Percentiles rank a stretch among this genome's conserved stretches.
phyloP scores from a whole-genome alignment of 2,113 vertebrate genomes.

The Mohoua ochrocephala region DNA sequence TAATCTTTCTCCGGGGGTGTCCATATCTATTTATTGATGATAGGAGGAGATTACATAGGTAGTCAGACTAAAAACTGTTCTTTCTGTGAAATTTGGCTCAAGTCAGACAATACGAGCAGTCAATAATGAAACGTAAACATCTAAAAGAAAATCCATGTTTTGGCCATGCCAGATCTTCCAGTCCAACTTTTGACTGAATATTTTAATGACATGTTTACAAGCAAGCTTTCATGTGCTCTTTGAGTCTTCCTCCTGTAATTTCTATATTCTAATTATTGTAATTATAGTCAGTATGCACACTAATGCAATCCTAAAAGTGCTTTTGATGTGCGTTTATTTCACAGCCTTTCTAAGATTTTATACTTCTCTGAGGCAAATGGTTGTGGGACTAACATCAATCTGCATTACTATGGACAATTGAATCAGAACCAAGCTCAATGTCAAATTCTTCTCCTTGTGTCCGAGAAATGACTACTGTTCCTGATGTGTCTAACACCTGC shows the following conservation, averaged over 20 bases:
- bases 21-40: background rate
- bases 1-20: background rate
- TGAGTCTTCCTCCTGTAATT: slow-evolving; percentile 3
- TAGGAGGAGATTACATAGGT: background rate
- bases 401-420: background rate
- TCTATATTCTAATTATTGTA: slow-evolving; percentile 11
- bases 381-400: background rate
- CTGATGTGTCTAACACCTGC: background rate
- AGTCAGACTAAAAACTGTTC: background rate
- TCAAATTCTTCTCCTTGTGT: background rate
- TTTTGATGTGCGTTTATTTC: background rate
- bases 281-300: background rate
- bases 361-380: background rate
- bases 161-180: background rate
- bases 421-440: background rate
- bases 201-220: slow-evolving; percentile 1
- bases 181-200: background rate
- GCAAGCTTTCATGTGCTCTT: background rate
- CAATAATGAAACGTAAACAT: background rate
- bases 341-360: background rate
- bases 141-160: background rate
- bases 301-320: background rate
- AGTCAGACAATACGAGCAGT: background rate
- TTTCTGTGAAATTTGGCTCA: background rate
- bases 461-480: background rate